Conservation (phyloP, 2,797 vertebrate species). For the Galago senegalensis region DNA sequence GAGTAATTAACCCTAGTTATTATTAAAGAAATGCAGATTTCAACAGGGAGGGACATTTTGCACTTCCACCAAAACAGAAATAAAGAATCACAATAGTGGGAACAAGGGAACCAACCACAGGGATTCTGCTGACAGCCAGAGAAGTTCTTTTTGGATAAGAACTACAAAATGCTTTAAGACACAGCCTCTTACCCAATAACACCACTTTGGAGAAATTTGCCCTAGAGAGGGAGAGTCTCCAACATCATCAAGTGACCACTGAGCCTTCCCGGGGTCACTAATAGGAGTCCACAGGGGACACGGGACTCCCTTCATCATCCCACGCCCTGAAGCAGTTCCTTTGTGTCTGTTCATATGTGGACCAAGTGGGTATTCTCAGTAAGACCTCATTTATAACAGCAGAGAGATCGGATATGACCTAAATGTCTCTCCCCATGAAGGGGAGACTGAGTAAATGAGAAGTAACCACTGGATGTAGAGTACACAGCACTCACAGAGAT, state of each 20-base stretch:
- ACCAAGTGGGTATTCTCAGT: not conserved
- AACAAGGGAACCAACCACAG: accelerated
- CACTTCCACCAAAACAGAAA: not conserved
- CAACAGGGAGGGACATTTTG: not conserved
- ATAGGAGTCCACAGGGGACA: not conserved
- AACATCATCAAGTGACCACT: not conserved
- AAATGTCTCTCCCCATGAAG: not conserved
- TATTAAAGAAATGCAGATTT: not conserved
- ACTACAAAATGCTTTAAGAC: not conserved
- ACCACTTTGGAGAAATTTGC: not conserved
- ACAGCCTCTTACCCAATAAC: not conserved
- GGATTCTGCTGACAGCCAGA: not conserved
- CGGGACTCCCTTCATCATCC: accelerated
- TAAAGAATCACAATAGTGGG: not conserved
- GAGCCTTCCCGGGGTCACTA: not conserved
- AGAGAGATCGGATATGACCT: not conserved
- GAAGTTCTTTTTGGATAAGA: not conserved
- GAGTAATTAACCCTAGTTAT: no score
- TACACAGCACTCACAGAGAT: accelerated
- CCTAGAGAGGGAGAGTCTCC: not conserved
- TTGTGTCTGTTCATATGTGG: not conserved
- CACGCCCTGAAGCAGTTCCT: not conserved
- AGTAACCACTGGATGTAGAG: not conserved
- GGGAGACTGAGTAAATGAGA: not conserved
- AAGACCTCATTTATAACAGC: not conserved